phyloP scores from a whole-genome alignment of 2,888 invertebrate genomes.

The Epinotia ramella region DNA sequence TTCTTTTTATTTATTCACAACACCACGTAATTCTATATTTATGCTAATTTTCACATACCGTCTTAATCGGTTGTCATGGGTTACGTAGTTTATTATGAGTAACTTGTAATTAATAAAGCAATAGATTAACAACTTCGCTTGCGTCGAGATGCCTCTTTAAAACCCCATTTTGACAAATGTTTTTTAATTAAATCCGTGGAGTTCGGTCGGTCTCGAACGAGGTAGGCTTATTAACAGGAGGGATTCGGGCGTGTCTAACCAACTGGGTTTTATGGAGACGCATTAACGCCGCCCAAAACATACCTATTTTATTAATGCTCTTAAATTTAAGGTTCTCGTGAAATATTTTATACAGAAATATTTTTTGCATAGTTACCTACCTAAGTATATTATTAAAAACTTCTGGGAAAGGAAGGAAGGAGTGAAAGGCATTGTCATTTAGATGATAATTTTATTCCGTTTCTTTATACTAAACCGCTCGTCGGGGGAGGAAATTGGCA shows the following conservation, averaged over 20 bases:
- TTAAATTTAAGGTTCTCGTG: slow-evolving; percentile 12
- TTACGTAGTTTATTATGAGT: slow-evolving; percentile 68
- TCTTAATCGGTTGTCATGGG: slow-evolving; percentile 71
- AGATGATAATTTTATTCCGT: slow-evolving; percentile 79
- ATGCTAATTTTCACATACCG: slow-evolving; percentile 62
- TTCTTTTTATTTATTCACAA: background rate
- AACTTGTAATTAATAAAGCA: slow-evolving; percentile 67
- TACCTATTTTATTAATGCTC: slow-evolving; percentile 41
- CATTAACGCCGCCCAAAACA: slow-evolving; percentile 63
- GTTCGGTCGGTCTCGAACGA: slow-evolving; percentile 70
- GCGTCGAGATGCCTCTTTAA: slow-evolving; percentile 66
- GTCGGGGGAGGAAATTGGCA: slow-evolving; percentile 81
- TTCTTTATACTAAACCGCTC: slow-evolving; percentile 74
- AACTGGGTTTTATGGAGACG: slow-evolving; percentile 56
- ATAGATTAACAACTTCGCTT: slow-evolving; percentile 55
- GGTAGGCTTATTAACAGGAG: slow-evolving; percentile 72
- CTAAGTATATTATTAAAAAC: slow-evolving; percentile 40
- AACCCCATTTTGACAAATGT: slow-evolving; percentile 74
- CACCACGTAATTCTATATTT: slow-evolving; percentile 48
- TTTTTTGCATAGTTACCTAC: slow-evolving; percentile 2
- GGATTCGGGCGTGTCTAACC: slow-evolving; percentile 70
- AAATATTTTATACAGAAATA: slow-evolving; percentile 8
- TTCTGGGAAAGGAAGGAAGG: slow-evolving; percentile 45
- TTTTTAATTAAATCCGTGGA: slow-evolving; percentile 76
- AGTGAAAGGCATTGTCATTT: slow-evolving; percentile 48